These are phyloP conservation scores for Mycetomoellerius zeteki DNA, from an alignment of 1,140 invertebrate species.

Conservation along the genomic window DNA sequence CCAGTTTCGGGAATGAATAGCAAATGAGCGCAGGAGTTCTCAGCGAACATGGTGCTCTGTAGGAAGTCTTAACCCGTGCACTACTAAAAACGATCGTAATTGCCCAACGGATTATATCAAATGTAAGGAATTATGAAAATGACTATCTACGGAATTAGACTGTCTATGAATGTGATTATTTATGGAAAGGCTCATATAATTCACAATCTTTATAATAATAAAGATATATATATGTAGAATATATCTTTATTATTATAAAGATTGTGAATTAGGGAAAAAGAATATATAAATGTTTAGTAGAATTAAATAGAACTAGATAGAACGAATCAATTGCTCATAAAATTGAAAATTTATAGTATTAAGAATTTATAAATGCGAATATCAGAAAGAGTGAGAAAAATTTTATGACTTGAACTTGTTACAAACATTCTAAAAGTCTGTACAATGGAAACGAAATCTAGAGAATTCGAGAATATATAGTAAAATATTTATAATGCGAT, in stretches of 20 bases:
- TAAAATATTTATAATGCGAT: not conserved
- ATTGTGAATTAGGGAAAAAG: no score
- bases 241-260: no score
- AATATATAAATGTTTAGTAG: no score
- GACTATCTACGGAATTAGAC: not conserved
- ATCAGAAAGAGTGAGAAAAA: no score
- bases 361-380: no score
- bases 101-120: constrained; percentile 22
- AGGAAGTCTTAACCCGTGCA: constrained; percentile 34
- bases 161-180: not conserved
- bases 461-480: not conserved
- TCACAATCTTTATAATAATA: not conserved
- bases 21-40: constrained; percentile 52
- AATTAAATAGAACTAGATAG: no score
- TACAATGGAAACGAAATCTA: not conserved
- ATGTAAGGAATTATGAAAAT: constrained; percentile 33
- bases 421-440: no score
- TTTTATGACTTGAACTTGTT: no score
- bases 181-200: not conserved
- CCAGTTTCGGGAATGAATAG: constrained; percentile 73
- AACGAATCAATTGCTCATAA: no score
- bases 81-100: constrained; percentile 30
- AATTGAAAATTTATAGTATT: no score
- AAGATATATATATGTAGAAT: not conserved
- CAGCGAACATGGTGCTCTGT: not conserved